Percentiles rank a stretch among this genome's conserved stretches.
phyloP scores from a whole-genome alignment of 2,888 invertebrate genomes.

The Cantharis rustica region DNA sequence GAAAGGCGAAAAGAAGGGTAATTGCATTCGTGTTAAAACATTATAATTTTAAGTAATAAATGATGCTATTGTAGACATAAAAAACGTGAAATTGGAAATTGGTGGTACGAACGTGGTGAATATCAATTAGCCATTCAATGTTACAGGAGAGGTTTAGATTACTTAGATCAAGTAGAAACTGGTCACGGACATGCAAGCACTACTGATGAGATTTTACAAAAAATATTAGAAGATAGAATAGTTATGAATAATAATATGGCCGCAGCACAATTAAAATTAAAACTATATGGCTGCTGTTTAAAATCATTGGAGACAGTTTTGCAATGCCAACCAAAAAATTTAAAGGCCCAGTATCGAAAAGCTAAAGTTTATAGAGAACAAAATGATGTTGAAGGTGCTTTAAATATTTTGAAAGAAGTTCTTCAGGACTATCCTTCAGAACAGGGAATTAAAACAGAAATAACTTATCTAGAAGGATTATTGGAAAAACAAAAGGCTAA shows the following conservation, averaged over 20 bases:
- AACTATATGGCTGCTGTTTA: constrained; percentile 83
- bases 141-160: constrained; percentile 84
- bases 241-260: constrained; percentile 92
- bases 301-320: constrained; percentile 83
- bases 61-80: constrained; percentile 60
- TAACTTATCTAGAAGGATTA: constrained; percentile 46
- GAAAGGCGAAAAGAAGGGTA: constrained; percentile 80
- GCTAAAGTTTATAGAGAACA: constrained; percentile 72
- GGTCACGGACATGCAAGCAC: constrained; percentile 59
- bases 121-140: constrained; percentile 81
- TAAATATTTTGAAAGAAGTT: constrained; percentile 67
- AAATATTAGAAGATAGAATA: constrained; percentile 77
- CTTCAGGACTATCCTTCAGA: constrained; percentile 69
- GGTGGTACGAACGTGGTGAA: constrained; percentile 86
- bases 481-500: constrained; percentile 54
- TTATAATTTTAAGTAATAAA: not conserved
- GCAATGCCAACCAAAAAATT: constrained; percentile 82
- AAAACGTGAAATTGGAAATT: constrained; percentile 87
- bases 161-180: constrained; percentile 74
- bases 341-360: constrained; percentile 89
- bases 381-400: constrained; percentile 72
- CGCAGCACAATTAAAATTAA: constrained; percentile 87
- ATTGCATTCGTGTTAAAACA: constrained; percentile 10
- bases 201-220: constrained; percentile 65
- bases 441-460: constrained; percentile 57